Evolutionary conservation across 2,888 invertebrate genomes (phyloP).

Genomic region (Rhagonycha fulva): DNA sequence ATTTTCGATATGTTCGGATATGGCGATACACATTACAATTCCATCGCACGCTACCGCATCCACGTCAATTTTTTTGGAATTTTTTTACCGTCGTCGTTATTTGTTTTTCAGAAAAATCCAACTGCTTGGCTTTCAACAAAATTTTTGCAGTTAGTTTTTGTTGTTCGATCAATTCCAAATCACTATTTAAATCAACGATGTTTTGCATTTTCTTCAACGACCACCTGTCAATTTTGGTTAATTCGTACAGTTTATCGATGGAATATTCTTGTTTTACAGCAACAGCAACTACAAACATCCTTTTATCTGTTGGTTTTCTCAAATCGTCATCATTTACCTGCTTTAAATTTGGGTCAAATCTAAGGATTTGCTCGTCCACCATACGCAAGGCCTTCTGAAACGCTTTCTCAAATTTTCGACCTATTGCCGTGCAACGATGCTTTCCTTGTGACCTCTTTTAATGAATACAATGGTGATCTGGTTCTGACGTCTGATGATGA

Average conservation of each 20-base stretch:
- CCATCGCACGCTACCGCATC: too few relatives aligned
- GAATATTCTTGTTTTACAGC: constrained; percentile 83
- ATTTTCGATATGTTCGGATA: too few relatives aligned
- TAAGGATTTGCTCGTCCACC: too few relatives aligned
- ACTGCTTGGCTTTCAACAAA: constrained; percentile 82
- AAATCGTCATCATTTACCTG: too few relatives aligned
- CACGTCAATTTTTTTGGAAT: too few relatives aligned
- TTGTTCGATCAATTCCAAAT: constrained; percentile 68
- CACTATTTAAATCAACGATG: constrained; percentile 75
- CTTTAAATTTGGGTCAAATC: too few relatives aligned
- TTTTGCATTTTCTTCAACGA: constrained; percentile 94
- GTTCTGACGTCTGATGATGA: constrained; percentile 32
- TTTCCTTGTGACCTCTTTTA: constrained; percentile 93
- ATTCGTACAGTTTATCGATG: constrained; percentile 82
- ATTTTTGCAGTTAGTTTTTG: constrained; percentile 65
- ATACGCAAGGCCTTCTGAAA: too few relatives aligned
- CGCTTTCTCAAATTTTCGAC: constrained; percentile 97
- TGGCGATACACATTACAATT: too few relatives aligned
- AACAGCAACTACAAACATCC: constrained; percentile 95
- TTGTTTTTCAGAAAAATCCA: constrained; percentile 97
- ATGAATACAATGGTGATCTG: constrained; percentile 80
- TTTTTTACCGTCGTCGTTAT: constrained; percentile 86
- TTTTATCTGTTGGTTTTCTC: constrained; percentile 91
- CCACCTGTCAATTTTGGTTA: constrained; percentile 97
- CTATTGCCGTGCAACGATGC: constrained; percentile 95